Evolutionary conservation across 2,797 vertebrate species (phyloP).

Genomic region (Helarctos malayanus): DNA sequence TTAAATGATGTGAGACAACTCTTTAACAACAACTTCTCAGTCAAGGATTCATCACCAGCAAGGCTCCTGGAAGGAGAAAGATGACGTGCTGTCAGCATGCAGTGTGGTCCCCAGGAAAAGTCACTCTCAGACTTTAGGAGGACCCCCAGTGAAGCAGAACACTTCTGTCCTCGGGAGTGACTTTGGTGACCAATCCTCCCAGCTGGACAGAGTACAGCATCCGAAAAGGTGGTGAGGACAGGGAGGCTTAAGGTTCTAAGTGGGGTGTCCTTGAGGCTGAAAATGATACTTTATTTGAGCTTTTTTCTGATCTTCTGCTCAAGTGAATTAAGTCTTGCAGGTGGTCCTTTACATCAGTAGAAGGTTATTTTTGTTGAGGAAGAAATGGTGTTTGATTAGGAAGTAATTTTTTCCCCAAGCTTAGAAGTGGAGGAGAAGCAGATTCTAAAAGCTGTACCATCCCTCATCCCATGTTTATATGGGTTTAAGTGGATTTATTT

Average conservation of each 20-base stretch:
- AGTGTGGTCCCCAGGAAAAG: background rate
- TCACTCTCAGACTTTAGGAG: background rate
- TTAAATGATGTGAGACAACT: background rate
- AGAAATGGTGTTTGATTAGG: background rate
- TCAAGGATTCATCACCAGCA: background rate
- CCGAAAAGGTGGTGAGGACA: background rate
- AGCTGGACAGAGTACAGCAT: background rate
- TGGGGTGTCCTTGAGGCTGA: background rate
- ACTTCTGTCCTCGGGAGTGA: background rate
- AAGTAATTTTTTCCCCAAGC: background rate
- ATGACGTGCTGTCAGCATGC: background rate
- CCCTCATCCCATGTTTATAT: background rate
- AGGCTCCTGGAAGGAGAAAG: background rate
- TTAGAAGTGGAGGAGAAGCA: background rate
- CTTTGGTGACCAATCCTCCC: background rate
- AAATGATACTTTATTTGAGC: background rate
- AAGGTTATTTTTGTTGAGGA: background rate
- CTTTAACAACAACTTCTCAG: background rate
- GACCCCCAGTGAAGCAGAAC: fast-evolving
- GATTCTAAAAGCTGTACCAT: background rate
- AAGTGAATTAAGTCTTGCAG: background rate
- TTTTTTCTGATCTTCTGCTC: background rate
- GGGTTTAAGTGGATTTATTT: background rate
- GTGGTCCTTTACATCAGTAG: background rate
- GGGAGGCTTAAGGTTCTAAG: background rate